Conservation (phyloP, 1,140 invertebrate species). For the Leptopilina boulardi region DNA sequence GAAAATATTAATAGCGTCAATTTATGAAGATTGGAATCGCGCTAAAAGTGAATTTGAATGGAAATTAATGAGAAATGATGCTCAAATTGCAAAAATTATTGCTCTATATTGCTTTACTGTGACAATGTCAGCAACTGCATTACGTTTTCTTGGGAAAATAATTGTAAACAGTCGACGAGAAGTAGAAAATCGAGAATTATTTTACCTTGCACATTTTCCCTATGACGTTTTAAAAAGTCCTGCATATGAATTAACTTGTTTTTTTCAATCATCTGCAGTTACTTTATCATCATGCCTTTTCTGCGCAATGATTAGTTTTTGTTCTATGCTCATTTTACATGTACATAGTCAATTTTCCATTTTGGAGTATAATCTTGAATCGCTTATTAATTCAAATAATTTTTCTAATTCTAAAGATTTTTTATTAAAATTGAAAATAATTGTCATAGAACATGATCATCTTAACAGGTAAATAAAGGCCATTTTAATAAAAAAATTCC, state of each 20-base stretch:
- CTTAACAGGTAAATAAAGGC: slow-evolving; percentile 26
- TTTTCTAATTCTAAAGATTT: background rate
- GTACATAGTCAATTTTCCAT: slow-evolving; percentile 72
- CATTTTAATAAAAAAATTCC: no score
- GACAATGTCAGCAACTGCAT: background rate
- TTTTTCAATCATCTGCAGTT: slow-evolving; percentile 69
- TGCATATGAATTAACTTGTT: slow-evolving; percentile 73
- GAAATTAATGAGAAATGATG: slow-evolving; percentile 40
- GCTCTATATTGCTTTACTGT: background rate
- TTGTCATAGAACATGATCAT: background rate
- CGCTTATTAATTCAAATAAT: background rate
- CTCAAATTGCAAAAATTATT: slow-evolving; percentile 22
- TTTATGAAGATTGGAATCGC: background rate
- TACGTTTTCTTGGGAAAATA: background rate
- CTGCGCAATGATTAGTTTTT: slow-evolving; percentile 70
- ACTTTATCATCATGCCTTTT: slow-evolving; percentile 67
- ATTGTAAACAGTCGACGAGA: background rate
- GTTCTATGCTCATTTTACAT: slow-evolving; percentile 71
- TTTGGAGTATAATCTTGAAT: slow-evolving; percentile 57
- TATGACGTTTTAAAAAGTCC: slow-evolving; percentile 72
- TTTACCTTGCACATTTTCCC: slow-evolving; percentile 62
- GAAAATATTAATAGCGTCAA: background rate
- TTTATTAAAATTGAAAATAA: background rate
- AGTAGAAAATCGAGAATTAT: background rate
- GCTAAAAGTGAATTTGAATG: slow-evolving; percentile 1